A percentile compares a stretch with the other conserved stretches of the same genome.
phyloP scores from a whole-genome alignment of 2,888 invertebrate species.

The Hanleya hanleyi region DNA sequence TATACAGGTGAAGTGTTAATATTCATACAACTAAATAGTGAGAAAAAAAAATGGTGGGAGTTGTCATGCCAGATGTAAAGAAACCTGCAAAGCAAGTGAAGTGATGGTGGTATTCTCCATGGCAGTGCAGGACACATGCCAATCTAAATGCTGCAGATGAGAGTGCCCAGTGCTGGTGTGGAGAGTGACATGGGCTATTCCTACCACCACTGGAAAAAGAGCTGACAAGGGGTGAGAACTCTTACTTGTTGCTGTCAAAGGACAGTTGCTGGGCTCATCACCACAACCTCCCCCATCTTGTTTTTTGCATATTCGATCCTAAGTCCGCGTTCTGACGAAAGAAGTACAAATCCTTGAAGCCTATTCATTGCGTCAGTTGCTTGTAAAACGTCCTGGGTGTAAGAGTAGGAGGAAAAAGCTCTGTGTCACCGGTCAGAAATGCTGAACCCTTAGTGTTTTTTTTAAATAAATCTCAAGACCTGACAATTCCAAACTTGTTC shows the following conservation, averaged over 20 bases:
- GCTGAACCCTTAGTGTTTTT: too few species aligned
- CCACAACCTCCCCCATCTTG: constrained; percentile 92
- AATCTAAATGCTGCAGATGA: neutral
- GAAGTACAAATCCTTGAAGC: constrained; percentile 96
- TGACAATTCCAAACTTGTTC: too few species aligned
- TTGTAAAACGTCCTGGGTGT: constrained; percentile 86
- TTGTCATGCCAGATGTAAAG: neutral
- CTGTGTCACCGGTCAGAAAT: too few species aligned
- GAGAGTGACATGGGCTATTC: neutral
- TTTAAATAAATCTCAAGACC: too few species aligned
- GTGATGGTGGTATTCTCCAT: neutral
- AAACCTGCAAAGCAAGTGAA: neutral
- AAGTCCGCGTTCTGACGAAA: constrained; percentile 97
- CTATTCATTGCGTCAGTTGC: constrained; percentile 94
- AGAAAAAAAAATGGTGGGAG: neutral
- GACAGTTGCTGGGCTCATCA: neutral
- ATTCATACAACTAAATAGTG: too few species aligned
- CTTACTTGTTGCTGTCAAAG: constrained; percentile 9
- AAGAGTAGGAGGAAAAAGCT: too few species aligned
- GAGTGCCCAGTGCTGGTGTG: neutral
- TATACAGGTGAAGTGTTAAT: too few species aligned
- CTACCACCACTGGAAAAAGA: neutral
- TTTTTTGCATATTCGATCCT: constrained; percentile 99
- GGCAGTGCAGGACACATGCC: neutral
- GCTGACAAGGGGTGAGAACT: neutral